Base-by-base conservation (phyloP, 2,113 vertebrate species). In the Paraplagusia blochii region DNA sequence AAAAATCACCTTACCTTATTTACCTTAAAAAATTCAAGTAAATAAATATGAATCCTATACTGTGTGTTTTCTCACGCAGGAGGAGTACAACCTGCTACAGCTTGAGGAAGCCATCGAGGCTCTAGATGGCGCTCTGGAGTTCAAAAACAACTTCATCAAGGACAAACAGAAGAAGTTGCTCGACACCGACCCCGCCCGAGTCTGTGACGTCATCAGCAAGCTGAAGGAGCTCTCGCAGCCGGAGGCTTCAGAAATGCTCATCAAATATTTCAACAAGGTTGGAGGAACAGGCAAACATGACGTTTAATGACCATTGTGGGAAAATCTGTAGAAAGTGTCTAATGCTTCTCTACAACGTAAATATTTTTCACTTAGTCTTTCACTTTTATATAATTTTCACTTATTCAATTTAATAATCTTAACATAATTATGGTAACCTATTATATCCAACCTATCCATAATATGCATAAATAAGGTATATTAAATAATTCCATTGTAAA, bases 231-330 rank as follows among this genome's bases (percentile, higher is more conserved):
- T 97, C 50, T 89, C 86, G 44, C 66, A 82, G 63, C 44, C 72
- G 18, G 93, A 95, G 52, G 87, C 88, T 19, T 89, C 89, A 67
- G 89, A 90, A 64, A 84, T 97, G 70, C 89, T 98, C 22, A 55
- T 93, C 64, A 93, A 72, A 83, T 98, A 95, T 75, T 96, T 98
- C 81, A 94, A 93, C 73, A 97, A 96, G 93, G 94, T 94, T 56
- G 2, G 22, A 57, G 40, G 6, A 29, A 29, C 22, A 29, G 6
- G 22, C 22, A 29, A 2, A 29, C 22, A 29, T 29, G 22, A 29
- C 3, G 6, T 29, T 2, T 29, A 29, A 29, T 4, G 22, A 4
- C 22, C n/a, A n/a, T n/a, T n/a, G n/a, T n/a, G n/a, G n/a, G n/a
- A n/a, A n/a, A n/a, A n/a, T n/a, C n/a, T n/a, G n/a, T n/a, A n/a